These are phyloP conservation scores for Meghimatium bilineatum DNA, from an alignment of 2,888 invertebrate genomes.

Conservation along the genomic window DNA sequence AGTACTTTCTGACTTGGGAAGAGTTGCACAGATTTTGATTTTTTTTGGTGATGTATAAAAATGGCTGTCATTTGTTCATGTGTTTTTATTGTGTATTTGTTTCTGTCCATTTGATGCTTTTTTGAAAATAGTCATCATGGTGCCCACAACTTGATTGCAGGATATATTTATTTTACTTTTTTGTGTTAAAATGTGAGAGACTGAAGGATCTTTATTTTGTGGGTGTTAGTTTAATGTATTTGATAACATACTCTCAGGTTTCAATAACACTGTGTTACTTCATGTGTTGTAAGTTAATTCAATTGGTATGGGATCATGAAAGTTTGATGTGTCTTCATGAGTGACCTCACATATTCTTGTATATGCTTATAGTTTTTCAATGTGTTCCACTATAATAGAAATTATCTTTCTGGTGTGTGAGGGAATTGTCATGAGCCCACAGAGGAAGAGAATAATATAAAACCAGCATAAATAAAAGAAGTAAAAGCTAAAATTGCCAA, in stretches of 20 bases:
- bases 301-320: neutral
- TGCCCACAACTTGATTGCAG: too few species aligned
- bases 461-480: too few species aligned
- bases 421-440: too few species aligned
- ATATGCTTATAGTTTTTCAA: neutral
- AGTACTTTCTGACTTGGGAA: too few species aligned
- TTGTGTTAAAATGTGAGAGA: neutral
- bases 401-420: too few species aligned
- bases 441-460: too few species aligned
- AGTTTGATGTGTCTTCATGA: neutral
- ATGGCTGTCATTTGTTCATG: neutral
- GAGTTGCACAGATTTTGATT: too few species aligned
- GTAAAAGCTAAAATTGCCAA: too few species aligned
- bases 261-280: neutral
- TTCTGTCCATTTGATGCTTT: neutral
- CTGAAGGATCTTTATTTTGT: neutral
- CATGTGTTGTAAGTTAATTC: neutral
- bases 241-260: neutral
- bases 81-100: neutral
- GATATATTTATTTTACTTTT: neutral
- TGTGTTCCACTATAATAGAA: too few species aligned
- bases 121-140: neutral
- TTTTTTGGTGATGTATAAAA: neutral
- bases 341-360: neutral
- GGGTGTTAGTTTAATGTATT: neutral